Conservation (phyloP, 2,113 vertebrate species). For the Diglossa brunneiventris region DNA sequence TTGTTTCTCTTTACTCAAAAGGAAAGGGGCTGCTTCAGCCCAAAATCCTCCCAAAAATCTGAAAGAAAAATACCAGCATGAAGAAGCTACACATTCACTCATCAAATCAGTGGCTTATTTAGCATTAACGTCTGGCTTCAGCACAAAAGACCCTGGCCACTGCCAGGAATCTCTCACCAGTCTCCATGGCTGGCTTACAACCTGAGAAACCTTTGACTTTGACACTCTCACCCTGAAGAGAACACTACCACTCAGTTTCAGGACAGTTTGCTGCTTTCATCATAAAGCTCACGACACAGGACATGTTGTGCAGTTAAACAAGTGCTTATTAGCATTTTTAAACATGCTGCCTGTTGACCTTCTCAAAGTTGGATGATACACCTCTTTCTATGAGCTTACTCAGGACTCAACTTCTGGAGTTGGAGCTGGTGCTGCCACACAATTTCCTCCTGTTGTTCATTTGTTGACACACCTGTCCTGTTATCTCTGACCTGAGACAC, state of each 20-base stretch:
- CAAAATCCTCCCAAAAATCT: neutral
- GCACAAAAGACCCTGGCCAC: neutral
- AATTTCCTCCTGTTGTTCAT: neutral
- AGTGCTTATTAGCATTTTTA: neutral
- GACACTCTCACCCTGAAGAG: neutral
- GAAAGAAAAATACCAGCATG: neutral
- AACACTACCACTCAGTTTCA: neutral
- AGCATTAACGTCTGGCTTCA: neutral
- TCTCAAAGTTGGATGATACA: neutral
- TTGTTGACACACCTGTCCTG: neutral
- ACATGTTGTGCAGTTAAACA: neutral
- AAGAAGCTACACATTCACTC: neutral
- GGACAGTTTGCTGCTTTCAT: neutral
- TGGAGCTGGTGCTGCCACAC: neutral
- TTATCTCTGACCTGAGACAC: neutral
- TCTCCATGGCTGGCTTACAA: neutral
- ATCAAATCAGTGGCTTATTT: neutral
- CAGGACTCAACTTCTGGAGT: neutral
- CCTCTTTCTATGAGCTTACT: neutral
- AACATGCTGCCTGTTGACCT: neutral
- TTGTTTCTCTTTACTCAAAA: neutral
- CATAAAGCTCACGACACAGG: rapidly evolving
- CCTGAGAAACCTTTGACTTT: neutral
- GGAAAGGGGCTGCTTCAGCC: neutral
- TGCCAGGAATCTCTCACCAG: neutral